Conservation (phyloP, 2,113 vertebrate genomes). For the Hippocampus zosterae region DNA sequence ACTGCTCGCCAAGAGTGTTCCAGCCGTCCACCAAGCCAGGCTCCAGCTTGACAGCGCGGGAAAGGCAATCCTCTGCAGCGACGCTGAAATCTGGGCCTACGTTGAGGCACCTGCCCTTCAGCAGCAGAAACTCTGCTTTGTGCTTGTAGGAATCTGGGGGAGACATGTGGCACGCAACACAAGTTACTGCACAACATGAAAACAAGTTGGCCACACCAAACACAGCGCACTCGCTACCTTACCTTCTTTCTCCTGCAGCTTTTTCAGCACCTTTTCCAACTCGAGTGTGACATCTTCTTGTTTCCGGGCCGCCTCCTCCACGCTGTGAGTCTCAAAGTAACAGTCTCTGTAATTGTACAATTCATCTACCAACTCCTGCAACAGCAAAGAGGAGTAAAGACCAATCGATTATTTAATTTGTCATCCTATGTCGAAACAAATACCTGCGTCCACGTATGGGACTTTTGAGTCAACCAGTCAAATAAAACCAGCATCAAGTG, state of each 20-base stretch:
- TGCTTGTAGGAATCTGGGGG: conserved; percentile 69
- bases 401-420: not conserved
- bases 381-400: not conserved
- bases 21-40: conserved; percentile 83
- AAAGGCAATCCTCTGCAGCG: conserved; percentile 78
- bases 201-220: not conserved
- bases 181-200: not conserved
- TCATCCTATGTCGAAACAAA: not conserved
- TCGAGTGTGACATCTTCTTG: conserved; percentile 73
- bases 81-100: conserved; percentile 73
- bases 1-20: conserved; percentile 89
- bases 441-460: not conserved
- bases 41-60: conserved; percentile 84
- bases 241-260: conserved; percentile 78
- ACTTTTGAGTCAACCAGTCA: not conserved
- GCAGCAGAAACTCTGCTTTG: conserved; percentile 75
- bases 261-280: conserved; percentile 72
- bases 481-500: not conserved
- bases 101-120: conserved; percentile 81
- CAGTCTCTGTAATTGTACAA: conserved; percentile 81
- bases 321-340: conserved; percentile 81
- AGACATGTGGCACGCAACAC: not conserved
- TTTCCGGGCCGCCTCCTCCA: conserved; percentile 79
- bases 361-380: conserved; percentile 80
- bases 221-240: not conserved